Conservation (phyloP, 2,888 invertebrate genomes). For the Yponomeuta plumbellus region DNA sequence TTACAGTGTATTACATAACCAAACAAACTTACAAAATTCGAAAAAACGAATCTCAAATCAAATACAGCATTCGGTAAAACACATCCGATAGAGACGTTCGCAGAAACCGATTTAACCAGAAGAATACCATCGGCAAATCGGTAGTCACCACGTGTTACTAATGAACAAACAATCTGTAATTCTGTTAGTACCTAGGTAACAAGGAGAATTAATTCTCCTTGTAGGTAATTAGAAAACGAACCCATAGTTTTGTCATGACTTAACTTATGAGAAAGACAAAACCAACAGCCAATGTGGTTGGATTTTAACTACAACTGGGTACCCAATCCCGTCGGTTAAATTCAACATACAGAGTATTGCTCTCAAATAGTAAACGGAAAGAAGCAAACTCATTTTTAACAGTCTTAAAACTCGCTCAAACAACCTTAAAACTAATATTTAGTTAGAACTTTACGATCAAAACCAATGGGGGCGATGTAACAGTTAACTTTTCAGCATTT, state of each 20-base stretch:
- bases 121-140: neutral
- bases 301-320: too few species aligned
- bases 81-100: neutral
- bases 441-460: neutral
- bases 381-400: constrained; percentile 34
- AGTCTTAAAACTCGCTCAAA: constrained; percentile 39
- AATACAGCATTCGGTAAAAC: neutral
- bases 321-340: too few species aligned
- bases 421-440: constrained; percentile 22
- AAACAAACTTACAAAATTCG: neutral
- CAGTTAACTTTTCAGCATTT: constrained; percentile 36
- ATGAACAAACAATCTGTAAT: too few species aligned
- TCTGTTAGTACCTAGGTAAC: too few species aligned
- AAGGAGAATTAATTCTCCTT: too few species aligned
- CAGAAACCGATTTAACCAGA: neutral
- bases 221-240: too few species aligned
- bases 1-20: neutral
- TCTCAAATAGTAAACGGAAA: constrained; percentile 23
- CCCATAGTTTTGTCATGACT: too few species aligned
- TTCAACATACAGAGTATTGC: constrained; percentile 30
- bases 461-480: neutral
- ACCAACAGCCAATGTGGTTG: neutral
- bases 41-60: neutral
- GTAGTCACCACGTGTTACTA: neutral
- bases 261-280: too few species aligned